phyloP scores from a whole-genome alignment of 2,888 invertebrate species.

The Alviniconcha strummeri region DNA sequence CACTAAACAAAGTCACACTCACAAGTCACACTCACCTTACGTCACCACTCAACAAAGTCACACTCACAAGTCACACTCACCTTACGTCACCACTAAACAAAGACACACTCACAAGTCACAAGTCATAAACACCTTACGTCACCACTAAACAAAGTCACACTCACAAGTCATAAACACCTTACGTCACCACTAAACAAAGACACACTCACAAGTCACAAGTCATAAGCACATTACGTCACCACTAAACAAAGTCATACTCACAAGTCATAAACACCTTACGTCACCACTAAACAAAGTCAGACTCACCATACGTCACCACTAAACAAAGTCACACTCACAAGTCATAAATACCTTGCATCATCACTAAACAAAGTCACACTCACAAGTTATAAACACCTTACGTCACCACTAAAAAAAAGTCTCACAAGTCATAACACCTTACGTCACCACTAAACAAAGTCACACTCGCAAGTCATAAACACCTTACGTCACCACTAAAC shows the following conservation, averaged over 20 bases:
- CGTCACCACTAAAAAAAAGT: background rate
- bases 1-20: constrained; percentile 41
- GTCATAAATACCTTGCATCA: background rate
- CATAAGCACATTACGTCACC: background rate
- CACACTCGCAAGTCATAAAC: background rate
- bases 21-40: background rate
- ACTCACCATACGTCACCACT: background rate
- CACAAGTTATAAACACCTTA: background rate
- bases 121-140: background rate
- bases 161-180: background rate
- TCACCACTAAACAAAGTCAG: constrained; percentile 44
- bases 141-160: background rate
- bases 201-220: background rate
- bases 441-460: constrained; percentile 47
- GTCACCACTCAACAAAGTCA: background rate
- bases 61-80: background rate
- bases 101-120: background rate
- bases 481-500: background rate
- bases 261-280: background rate
- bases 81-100: background rate
- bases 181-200: background rate
- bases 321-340: background rate
- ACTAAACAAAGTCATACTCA: background rate
- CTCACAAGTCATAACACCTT: background rate
- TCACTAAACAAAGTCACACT: background rate